Conservation (phyloP, 2,888 invertebrate species). For the Linnaemya vulpina region DNA sequence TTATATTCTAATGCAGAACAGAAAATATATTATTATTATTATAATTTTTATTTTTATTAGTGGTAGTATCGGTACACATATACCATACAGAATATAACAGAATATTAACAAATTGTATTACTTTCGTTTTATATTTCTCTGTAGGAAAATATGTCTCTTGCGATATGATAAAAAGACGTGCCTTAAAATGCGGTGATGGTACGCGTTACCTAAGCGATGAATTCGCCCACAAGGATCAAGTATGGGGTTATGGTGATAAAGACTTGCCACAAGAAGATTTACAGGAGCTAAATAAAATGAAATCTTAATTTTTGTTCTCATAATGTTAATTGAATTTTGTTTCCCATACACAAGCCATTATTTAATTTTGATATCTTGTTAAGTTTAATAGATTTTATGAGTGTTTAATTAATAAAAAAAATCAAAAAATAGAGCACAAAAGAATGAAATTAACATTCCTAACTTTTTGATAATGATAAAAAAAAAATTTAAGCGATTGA, state of each 20-base stretch:
- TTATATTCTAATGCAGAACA: too few species aligned
- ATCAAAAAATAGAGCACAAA: constrained; percentile 5
- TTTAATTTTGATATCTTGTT: constrained; percentile 41
- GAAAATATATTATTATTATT: too few species aligned
- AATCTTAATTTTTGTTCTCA: constrained; percentile 77
- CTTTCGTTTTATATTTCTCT: not conserved
- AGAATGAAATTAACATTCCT: constrained; percentile 44
- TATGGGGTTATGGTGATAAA: constrained; percentile 87
- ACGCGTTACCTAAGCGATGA: constrained; percentile 83
- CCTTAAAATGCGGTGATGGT: constrained; percentile 86
- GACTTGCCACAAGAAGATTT: constrained; percentile 85
- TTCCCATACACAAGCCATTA: constrained; percentile 7
- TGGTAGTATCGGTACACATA: too few species aligned
- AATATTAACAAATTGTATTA: too few species aligned
- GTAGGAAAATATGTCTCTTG: constrained; percentile 85
- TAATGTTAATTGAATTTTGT: not conserved
- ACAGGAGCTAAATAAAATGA: constrained; percentile 84
- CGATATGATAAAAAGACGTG: constrained; percentile 85
- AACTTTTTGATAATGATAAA: constrained; percentile 10
- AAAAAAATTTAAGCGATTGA: not conserved
- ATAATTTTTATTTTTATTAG: too few species aligned
- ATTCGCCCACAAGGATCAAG: constrained; percentile 80
- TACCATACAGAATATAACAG: too few species aligned
- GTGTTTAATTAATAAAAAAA: constrained; percentile 20
- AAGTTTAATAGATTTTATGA: constrained; percentile 53